phyloP scores from a whole-genome alignment of 2,888 invertebrate species.

The Spatulosminthurus flaviceps region DNA sequence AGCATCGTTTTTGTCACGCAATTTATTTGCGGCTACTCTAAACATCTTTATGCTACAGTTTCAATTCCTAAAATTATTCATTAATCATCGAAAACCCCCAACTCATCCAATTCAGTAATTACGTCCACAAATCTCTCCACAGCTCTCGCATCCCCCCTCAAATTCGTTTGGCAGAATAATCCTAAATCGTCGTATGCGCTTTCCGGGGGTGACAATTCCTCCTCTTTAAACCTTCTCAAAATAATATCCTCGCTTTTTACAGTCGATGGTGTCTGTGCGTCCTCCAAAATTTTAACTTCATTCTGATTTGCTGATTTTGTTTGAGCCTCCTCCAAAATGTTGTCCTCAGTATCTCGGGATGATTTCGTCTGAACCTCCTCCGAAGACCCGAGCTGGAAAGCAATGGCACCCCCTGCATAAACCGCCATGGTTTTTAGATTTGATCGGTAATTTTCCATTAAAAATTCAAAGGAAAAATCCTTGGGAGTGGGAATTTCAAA shows the following conservation, averaged over 20 bases:
- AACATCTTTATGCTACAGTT: too few species aligned
- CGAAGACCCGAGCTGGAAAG: conserved; percentile 51
- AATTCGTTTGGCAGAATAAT: not conserved
- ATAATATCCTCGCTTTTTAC: not conserved
- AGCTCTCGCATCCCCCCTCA: not conserved
- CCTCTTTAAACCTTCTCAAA: not conserved
- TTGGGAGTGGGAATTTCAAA: conserved; percentile 49
- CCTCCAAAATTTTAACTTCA: not conserved
- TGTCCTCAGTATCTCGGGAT: not conserved
- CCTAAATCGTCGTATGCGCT: not conserved
- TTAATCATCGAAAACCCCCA: conserved; percentile 19
- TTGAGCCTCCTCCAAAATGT: not conserved
- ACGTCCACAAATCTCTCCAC: conserved; percentile 14
- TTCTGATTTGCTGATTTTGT: too few species aligned
- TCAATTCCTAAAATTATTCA: too few species aligned
- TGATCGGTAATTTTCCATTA: conserved; percentile 51
- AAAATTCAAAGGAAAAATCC: conserved; percentile 50
- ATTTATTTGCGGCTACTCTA: too few species aligned
- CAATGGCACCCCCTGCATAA: conserved; percentile 57
- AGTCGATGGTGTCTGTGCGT: not conserved
- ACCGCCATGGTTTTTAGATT: conserved; percentile 38
- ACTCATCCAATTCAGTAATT: conserved; percentile 25
- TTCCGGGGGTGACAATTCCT: not conserved
- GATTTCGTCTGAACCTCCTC: not conserved
- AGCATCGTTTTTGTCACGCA: too few species aligned